phyloP scores from a whole-genome alignment of 2,113 vertebrate genomes.

The Cryptoleucopteryx plumbea region DNA sequence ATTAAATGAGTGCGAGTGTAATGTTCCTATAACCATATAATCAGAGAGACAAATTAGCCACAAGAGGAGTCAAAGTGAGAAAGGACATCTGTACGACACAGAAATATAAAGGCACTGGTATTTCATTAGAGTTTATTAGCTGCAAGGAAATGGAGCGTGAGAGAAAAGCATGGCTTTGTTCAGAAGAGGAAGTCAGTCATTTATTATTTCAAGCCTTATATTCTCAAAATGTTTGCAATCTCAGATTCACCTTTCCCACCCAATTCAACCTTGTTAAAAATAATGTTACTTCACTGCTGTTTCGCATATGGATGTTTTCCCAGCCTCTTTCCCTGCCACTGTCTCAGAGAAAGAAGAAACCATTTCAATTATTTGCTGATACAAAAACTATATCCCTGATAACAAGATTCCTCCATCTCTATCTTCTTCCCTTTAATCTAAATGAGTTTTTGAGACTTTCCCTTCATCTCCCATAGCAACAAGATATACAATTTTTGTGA shows the following conservation, averaged over 20 bases:
- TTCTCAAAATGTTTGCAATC: not conserved
- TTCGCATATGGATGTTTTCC: not conserved
- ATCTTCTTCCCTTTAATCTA: not conserved
- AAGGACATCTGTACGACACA: conserved; percentile 26
- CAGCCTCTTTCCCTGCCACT: not conserved
- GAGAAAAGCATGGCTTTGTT: conserved; percentile 27
- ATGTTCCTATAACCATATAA: not conserved
- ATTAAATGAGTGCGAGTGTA: not conserved
- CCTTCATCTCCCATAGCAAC: not conserved
- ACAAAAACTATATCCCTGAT: not conserved
- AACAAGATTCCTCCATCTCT: not conserved
- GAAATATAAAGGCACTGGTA: not conserved
- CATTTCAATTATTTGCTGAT: not conserved
- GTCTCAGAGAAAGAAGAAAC: not conserved
- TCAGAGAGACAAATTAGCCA: conserved; percentile 16
- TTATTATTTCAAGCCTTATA: not conserved
- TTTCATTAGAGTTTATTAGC: conserved; percentile 54
- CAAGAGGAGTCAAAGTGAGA: conserved; percentile 4
- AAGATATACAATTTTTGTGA: not conserved
- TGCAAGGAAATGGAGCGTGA: conserved; percentile 20
- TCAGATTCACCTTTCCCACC: not conserved
- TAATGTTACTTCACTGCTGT: not conserved
- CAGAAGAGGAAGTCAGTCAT: conserved; percentile 39
- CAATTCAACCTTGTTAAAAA: not conserved
- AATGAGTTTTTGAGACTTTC: not conserved